These are phyloP conservation scores for Megaceryle torquata DNA, from an alignment of 2,113 vertebrate species.

Conservation along the genomic window DNA sequence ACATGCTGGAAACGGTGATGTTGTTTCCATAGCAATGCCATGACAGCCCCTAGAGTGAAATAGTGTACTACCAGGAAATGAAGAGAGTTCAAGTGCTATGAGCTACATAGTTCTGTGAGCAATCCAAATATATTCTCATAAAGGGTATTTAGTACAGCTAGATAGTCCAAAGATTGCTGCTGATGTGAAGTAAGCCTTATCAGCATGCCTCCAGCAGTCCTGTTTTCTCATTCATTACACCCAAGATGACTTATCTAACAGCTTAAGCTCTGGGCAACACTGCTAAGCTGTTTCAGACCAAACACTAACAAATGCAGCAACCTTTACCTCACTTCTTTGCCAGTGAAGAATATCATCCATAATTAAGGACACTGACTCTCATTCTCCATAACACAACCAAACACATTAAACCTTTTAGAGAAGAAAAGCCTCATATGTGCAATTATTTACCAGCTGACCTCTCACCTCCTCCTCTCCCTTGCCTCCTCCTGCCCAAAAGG, in stretches of 20 bases:
- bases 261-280: neutral
- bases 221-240: constrained; percentile 2
- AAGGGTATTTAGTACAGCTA: constrained; percentile 59
- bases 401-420: neutral
- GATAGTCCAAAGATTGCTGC: constrained; percentile 43
- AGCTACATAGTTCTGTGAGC: constrained; percentile 36
- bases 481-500: neutral
- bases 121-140: constrained; percentile 52
- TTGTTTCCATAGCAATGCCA: constrained; percentile 67
- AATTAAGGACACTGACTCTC: neutral
- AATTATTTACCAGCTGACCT: constrained; percentile 11
- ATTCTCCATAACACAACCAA: neutral
- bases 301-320: constrained; percentile 15
- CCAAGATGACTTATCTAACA: constrained; percentile 26
- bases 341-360: neutral
- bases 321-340: neutral
- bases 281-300: neutral
- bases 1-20: constrained; percentile 11
- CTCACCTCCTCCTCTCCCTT: neutral
- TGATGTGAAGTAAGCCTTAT: constrained; percentile 36
- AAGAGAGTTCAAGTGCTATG: constrained; percentile 48
- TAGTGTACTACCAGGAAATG: constrained; percentile 58
- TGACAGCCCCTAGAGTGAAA: constrained; percentile 24
- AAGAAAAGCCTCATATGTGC: neutral
- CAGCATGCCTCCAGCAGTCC: constrained; percentile 21